Conservation (phyloP, 1,140 invertebrate genomes). For the Leguminivora glycinivorella region DNA sequence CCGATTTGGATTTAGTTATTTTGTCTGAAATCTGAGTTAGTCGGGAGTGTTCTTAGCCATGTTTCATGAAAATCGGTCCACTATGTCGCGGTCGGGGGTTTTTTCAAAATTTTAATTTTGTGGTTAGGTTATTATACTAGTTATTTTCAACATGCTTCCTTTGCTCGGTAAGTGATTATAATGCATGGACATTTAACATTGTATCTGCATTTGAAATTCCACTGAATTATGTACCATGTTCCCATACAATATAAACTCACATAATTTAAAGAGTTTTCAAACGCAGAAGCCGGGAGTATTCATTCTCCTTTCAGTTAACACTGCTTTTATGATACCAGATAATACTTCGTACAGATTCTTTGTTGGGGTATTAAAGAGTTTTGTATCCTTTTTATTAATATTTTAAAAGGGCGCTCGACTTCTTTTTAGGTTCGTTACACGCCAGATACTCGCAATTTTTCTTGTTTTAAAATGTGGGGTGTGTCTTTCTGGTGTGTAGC, state of each 20-base stretch:
- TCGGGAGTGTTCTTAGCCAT: too few species aligned
- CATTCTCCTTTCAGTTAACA: background rate
- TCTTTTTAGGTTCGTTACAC: background rate
- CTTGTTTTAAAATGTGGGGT: too few species aligned
- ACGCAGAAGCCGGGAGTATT: background rate
- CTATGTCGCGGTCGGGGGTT: too few species aligned
- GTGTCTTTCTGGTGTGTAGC: too few species aligned
- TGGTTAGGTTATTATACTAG: too few species aligned
- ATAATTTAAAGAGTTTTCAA: background rate
- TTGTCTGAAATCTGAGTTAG: too few species aligned
- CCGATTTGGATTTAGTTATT: too few species aligned
- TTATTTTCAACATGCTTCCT: background rate
- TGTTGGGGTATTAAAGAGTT: background rate
- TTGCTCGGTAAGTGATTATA: background rate
- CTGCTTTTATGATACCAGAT: background rate
- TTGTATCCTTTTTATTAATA: background rate
- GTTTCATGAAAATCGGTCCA: too few species aligned
- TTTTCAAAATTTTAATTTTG: too few species aligned
- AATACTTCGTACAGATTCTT: background rate
- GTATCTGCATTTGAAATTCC: background rate
- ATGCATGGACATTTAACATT: background rate
- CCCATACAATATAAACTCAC: background rate
- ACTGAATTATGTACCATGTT: background rate
- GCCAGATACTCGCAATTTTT: too few species aligned
- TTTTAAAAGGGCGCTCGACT: background rate